Evolutionary conservation across 2,113 vertebrate species (phyloP).

Genomic region (Brachypteracias leptosomus): DNA sequence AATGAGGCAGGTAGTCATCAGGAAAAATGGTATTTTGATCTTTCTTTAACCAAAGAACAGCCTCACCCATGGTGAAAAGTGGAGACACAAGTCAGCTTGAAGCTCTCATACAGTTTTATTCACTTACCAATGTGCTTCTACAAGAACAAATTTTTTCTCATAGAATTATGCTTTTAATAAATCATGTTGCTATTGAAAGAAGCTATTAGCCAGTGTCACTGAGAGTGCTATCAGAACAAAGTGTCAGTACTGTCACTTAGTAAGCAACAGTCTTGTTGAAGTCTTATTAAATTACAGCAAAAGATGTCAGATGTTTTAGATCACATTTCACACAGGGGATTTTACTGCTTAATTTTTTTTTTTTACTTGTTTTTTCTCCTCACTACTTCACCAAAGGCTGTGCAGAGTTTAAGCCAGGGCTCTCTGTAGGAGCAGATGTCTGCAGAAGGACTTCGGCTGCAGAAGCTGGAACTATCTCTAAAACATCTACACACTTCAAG

Average conservation of each 20-base stretch:
- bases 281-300: not conserved
- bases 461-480: not conserved
- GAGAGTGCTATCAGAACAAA: not conserved
- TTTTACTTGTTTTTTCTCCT: not conserved
- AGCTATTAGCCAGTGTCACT: not conserved
- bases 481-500: not conserved
- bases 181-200: not conserved
- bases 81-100: not conserved
- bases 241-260: not conserved
- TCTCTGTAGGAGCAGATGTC: not conserved
- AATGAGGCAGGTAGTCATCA: not conserved
- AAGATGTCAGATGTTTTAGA: not conserved
- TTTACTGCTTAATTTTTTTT: not conserved
- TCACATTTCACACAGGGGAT: not conserved
- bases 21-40: not conserved
- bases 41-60: not conserved
- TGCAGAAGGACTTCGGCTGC: not conserved
- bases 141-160: not conserved
- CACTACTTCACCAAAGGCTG: accelerated
- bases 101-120: not conserved
- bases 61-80: not conserved
- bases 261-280: not conserved
- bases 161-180: not conserved
- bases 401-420: not conserved
- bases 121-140: not conserved